Evolutionary conservation across 1,140 invertebrate genomes (phyloP).

Genomic region (Sycophila sp.): DNA sequence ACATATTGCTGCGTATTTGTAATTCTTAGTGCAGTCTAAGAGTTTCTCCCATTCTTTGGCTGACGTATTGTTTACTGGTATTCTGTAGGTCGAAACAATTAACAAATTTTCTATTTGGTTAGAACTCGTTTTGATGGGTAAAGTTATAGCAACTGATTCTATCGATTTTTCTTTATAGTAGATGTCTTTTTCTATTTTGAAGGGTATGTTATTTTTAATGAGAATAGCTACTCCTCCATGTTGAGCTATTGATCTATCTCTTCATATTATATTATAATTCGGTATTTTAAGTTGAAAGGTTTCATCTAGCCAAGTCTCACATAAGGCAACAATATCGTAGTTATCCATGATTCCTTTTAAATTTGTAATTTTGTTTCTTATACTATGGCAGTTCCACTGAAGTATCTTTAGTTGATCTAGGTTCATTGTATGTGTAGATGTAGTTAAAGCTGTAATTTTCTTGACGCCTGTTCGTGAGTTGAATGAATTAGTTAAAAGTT

Average conservation of each 20-base stretch:
- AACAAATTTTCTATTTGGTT: background rate
- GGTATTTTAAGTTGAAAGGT: background rate
- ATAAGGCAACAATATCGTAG: background rate
- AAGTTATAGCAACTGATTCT: background rate
- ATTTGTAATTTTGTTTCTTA: background rate
- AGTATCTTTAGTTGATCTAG: background rate
- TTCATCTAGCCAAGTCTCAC: background rate
- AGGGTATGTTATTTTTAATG: background rate
- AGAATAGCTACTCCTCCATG: background rate
- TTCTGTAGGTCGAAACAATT: background rate
- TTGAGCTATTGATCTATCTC: background rate
- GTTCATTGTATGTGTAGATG: background rate
- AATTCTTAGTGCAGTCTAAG: background rate
- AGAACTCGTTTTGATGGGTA: background rate
- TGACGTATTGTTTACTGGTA: background rate
- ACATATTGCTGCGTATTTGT: background rate
- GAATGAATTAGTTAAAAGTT: too few relatives aligned
- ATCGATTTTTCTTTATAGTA: background rate
- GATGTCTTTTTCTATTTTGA: background rate
- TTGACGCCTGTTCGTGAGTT: too few relatives aligned
- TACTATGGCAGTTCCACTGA: background rate
- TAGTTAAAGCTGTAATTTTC: too few relatives aligned
- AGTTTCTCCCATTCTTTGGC: background rate
- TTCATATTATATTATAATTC: background rate
- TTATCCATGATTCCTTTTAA: background rate